A percentile compares a stretch with the other conserved stretches of the same genome.
phyloP scores from a whole-genome alignment of 2,113 vertebrate genomes.

The Piaya cayana region DNA sequence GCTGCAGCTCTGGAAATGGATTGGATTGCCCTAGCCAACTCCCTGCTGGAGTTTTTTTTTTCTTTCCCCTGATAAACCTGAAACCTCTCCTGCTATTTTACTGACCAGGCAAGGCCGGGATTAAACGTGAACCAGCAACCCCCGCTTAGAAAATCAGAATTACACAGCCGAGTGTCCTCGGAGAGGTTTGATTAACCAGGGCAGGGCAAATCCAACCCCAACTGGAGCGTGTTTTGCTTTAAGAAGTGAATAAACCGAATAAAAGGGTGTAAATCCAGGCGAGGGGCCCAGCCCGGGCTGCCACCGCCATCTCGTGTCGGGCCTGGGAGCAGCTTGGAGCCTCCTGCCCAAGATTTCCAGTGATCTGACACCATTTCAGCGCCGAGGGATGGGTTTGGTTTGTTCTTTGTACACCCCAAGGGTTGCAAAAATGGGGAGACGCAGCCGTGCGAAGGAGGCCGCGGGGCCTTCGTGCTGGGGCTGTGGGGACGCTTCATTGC shows the following conservation, averaged over 20 bases:
- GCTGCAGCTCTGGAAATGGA: background rate
- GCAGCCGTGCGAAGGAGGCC: fast-evolving
- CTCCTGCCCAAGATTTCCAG: background rate
- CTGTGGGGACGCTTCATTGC: too few relatives aligned
- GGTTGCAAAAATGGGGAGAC: background rate
- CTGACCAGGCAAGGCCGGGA: background rate
- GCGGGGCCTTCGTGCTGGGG: fast-evolving
- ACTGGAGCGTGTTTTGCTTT: fast-evolving
- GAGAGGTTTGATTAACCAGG: fast-evolving
- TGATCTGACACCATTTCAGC: background rate
- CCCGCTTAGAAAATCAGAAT: background rate
- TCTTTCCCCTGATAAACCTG: fast-evolving
- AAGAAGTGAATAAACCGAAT: background rate
- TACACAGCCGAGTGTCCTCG: fast-evolving
- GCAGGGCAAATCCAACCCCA: fast-evolving
- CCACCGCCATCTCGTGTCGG: constrained; percentile 38
- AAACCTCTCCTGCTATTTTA: background rate
- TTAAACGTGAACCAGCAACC: background rate
- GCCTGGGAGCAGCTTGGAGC: background rate
- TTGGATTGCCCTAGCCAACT: background rate
- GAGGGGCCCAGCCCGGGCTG: background rate
- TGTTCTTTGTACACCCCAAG: background rate
- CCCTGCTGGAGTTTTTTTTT: background rate
- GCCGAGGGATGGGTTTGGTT: background rate
- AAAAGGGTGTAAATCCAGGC: fast-evolving